These are phyloP conservation scores for Paramormyrops hopkinsi DNA, from an alignment of 2,797 vertebrate species.

Conservation along the genomic window DNA sequence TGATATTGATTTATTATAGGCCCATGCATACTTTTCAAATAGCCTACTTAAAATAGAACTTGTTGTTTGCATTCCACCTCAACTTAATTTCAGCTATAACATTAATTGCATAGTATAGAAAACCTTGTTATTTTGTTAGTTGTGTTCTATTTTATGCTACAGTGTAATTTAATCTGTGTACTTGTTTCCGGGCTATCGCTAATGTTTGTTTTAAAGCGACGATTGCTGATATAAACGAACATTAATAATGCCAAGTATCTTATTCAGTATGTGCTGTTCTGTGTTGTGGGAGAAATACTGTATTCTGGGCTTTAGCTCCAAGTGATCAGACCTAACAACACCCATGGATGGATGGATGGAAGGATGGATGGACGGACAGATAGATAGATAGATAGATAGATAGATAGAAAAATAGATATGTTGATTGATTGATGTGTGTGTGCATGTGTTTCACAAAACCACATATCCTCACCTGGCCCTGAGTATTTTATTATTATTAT, in stretches of 20 bases:
- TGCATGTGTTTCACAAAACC: not conserved
- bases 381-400: not conserved
- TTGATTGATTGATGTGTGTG: not conserved
- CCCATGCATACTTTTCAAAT: not conserved
- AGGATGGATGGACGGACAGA: not conserved
- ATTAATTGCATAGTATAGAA: not conserved
- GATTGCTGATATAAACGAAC: not conserved
- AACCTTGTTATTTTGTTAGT: not conserved
- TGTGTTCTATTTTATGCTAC: not conserved
- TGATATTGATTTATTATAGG: not conserved
- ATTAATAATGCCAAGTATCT: not conserved
- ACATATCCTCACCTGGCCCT: not conserved
- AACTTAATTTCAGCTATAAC: not conserved
- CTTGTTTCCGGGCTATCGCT: not conserved
- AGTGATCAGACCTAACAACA: not conserved
- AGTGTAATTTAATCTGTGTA: not conserved
- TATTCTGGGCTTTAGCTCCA: not conserved
- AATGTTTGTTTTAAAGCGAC: not conserved
- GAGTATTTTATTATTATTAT: not conserved
- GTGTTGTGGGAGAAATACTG: not conserved
- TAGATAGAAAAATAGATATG: slow-evolving; percentile 13
- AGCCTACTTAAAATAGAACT: not conserved
- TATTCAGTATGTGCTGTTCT: not conserved
- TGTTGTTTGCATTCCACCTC: not conserved
- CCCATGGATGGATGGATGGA: not conserved